Conservation (phyloP, 2,888 invertebrate genomes). For the Orchesellides sinensis region DNA sequence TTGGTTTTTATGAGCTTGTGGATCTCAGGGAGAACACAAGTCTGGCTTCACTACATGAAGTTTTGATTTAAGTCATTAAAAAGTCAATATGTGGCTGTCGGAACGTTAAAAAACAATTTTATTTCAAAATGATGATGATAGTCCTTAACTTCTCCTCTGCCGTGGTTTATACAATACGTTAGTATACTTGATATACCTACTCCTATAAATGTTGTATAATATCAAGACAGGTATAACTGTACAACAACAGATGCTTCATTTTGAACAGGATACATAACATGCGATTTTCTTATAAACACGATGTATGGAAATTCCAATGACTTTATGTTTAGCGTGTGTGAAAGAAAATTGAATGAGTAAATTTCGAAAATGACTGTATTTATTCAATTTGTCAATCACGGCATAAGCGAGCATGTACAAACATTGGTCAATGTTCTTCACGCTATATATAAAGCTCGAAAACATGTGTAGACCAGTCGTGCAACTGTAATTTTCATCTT, state of each 20-base stretch:
- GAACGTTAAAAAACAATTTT: neutral
- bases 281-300: too few species aligned
- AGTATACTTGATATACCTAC: too few species aligned
- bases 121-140: too few species aligned
- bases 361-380: slow-evolving; percentile 1
- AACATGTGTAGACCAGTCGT: neutral
- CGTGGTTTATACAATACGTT: too few species aligned
- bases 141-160: too few species aligned
- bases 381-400: slow-evolving; percentile 18
- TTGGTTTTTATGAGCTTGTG: slow-evolving; percentile 20
- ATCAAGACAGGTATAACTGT: too few species aligned
- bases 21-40: slow-evolving; percentile 1
- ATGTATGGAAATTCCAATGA: neutral
- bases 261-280: too few species aligned
- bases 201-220: too few species aligned
- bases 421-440: neutral
- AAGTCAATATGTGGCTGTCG: neutral
- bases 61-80: slow-evolving; percentile 1
- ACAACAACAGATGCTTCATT: too few species aligned
- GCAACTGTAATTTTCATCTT: neutral
- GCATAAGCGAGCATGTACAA: neutral
- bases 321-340: neutral
- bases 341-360: slow-evolving; percentile 5
- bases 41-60: slow-evolving; percentile 2
- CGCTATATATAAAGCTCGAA: neutral